These are phyloP conservation scores for Scomberomorus guttatus DNA, from an alignment of 2,797 vertebrate species.

Conservation along the genomic window DNA sequence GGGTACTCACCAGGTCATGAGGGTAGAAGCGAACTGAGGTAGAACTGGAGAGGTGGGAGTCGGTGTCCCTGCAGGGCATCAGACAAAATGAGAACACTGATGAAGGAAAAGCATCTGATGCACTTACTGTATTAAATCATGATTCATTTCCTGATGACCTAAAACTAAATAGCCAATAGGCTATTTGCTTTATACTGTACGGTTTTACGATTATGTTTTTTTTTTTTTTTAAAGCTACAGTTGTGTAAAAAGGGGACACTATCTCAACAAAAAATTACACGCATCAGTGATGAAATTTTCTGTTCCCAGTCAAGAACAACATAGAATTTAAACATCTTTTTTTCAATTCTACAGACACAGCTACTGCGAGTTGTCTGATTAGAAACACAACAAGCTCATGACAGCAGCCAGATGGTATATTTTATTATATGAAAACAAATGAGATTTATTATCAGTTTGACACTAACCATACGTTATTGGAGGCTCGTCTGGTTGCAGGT, in stretches of 20 bases:
- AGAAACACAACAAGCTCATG: background rate
- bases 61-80: slow-evolving; percentile 93
- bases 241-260: background rate
- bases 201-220: background rate
- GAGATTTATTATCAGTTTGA: background rate
- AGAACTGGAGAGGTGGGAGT: slow-evolving; percentile 99
- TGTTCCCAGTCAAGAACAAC: background rate
- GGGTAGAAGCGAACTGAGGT: slow-evolving; percentile 99
- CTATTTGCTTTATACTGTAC: slow-evolving; percentile 22
- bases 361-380: background rate
- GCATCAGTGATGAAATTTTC: background rate
- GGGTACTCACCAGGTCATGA: slow-evolving; percentile 97
- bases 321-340: background rate
- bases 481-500: slow-evolving; percentile 97
- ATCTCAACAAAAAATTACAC: background rate
- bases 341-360: background rate
- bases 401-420: background rate
- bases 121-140: slow-evolving; percentile 46
- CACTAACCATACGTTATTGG: slow-evolving; percentile 96
- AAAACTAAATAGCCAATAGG: slow-evolving; percentile 37
- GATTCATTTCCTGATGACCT: slow-evolving; percentile 40
- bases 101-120: slow-evolving; percentile 48
- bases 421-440: slow-evolving; percentile 2
- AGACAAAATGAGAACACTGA: slow-evolving; percentile 51
- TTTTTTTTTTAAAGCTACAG: background rate